phyloP scores from a whole-genome alignment of 1,140 invertebrate genomes.

The Xylocopa sonorina region DNA sequence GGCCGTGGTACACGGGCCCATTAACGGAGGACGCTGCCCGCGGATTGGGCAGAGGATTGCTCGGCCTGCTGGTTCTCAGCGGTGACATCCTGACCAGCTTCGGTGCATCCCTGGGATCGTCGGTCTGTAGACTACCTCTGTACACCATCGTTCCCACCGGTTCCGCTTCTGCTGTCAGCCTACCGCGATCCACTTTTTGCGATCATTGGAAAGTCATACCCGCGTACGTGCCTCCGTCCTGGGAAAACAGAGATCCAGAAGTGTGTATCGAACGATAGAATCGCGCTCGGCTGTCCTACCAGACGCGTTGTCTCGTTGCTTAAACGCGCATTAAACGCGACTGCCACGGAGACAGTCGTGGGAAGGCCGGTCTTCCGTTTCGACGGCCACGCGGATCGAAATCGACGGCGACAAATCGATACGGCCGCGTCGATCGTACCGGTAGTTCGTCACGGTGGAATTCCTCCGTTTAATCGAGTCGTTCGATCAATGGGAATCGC shows the following conservation, averaged over 20 bases:
- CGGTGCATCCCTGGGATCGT: constrained; percentile 71
- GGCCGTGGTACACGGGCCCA: constrained; percentile 40
- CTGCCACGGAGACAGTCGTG: background rate
- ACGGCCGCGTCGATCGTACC: background rate
- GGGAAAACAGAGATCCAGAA: constrained; percentile 5
- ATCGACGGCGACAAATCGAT: too few relatives aligned
- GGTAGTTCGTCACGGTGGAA: background rate
- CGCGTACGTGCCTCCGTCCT: constrained; percentile 2
- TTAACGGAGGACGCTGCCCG: constrained; percentile 33
- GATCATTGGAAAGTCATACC: constrained; percentile 5
- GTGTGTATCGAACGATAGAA: background rate
- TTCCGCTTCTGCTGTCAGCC: background rate
- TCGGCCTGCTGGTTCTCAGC: constrained; percentile 62
- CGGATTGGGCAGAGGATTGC: constrained; percentile 15
- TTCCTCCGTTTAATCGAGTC: background rate
- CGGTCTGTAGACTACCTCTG: constrained; percentile 71
- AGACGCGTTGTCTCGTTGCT: background rate
- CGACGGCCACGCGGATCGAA: too few relatives aligned
- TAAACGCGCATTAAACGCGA: constrained; percentile 6
- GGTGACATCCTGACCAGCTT: constrained; percentile 71
- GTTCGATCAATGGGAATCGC: constrained; percentile 10
- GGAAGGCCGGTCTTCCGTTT: constrained; percentile 10
- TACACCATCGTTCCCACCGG: constrained; percentile 68
- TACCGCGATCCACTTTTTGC: constrained; percentile 1
- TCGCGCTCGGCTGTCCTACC: background rate